Conservation (phyloP, 2,113 vertebrate species). For the Rhadina sibilatrix region DNA sequence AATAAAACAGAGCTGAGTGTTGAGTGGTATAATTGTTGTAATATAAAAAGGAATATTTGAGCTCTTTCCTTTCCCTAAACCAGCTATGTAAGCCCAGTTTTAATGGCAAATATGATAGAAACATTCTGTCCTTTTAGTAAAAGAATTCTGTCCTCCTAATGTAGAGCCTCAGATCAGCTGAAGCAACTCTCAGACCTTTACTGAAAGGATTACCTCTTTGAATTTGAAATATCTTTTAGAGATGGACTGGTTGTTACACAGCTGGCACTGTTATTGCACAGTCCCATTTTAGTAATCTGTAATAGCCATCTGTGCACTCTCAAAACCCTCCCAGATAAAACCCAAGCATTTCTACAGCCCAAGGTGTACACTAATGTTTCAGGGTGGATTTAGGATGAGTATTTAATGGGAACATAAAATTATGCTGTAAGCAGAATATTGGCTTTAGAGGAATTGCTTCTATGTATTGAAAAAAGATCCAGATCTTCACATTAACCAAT, state of each 20-base stretch:
- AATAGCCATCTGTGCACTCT: slow-evolving; percentile 6
- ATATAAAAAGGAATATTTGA: neutral
- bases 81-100: neutral
- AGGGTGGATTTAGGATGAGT: neutral
- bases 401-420: neutral
- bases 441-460: neutral
- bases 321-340: neutral
- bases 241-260: neutral
- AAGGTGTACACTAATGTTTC: neutral
- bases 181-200: neutral
- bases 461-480: neutral
- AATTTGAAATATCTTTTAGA: neutral
- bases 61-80: neutral
- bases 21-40: neutral
- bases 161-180: neutral
- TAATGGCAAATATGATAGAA: neutral
- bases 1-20: neutral
- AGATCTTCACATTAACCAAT: neutral
- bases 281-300: neutral
- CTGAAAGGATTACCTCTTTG: neutral
- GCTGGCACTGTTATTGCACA: neutral
- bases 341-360: neutral
- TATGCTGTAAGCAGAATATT: neutral
- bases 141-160: neutral
- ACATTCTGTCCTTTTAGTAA: neutral